Evolutionary conservation across 1,140 invertebrate genomes (phyloP), one percentile per base, ranked within the genome.

Genomic region (Chlorops oryzae): DNA sequence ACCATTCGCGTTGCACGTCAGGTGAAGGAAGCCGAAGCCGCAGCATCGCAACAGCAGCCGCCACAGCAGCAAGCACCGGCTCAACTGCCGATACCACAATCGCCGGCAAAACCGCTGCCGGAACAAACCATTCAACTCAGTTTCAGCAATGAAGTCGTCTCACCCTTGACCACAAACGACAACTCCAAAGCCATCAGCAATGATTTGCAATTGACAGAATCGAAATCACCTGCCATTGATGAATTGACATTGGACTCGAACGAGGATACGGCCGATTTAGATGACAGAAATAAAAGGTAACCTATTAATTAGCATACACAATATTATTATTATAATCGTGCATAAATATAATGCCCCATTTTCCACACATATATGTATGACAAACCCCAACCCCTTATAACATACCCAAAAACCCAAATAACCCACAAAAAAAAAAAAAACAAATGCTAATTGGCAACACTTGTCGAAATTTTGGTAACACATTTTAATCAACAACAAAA

Each of bases 241-340:
- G 78, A 80, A 56, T 73, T 80, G 50, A 73, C 77, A 2, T 65
- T 84, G 25, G 83, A 84, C 55, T 74, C 75, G 6, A 78, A 79
- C 39, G 76, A 79, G 25, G 80, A 81, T 52, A 70, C 76, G 35
- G 84, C 81, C 57, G 86, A 88, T 62, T 46, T 67, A 45, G 84
- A 87, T 62, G 84, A 86, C 66, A 79, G 86, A 61, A 85, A 88
- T 71, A 89, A 90, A 65, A 80, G 83, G 77, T 80, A 56, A 62
- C 34, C 12, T 27, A 25, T 48, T n/a, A n/a, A n/a, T n/a, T n/a
- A n/a, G n/a, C 24, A 25, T 24, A 28, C 27, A 5, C 25, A 24
- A 37, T 37, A 35, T 25, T n/a, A 18, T 35, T 47, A 23, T 47
- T 12, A 46, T 15, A 40, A 39, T 39, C 5, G 6, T 39, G 18